phyloP scores from a whole-genome alignment of 1,140 invertebrate genomes.

The Harpegnathos saltator region DNA sequence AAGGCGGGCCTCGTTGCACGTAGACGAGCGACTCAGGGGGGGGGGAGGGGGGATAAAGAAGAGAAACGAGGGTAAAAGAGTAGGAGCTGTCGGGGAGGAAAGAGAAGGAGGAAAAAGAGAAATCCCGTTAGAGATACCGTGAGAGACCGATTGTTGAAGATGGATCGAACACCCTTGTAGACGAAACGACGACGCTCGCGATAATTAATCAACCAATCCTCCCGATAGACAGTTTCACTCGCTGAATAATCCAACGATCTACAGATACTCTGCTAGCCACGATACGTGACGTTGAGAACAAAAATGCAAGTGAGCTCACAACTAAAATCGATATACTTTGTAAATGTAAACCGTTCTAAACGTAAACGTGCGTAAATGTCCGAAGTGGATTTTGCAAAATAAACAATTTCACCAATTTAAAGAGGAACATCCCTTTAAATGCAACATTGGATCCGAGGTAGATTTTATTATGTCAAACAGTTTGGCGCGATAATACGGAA shows the following conservation, averaged over 20 bases:
- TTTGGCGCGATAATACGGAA: too few relatives aligned
- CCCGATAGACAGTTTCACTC: conserved; percentile 21
- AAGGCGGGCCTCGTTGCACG: background rate
- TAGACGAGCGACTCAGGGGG: background rate
- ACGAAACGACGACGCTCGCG: conserved; percentile 27
- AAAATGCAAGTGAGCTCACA: background rate
- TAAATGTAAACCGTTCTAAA: background rate
- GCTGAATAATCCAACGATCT: conserved; percentile 30
- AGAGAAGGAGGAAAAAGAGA: conserved; percentile 14
- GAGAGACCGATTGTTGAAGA: conserved; percentile 43
- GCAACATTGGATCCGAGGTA: too few relatives aligned
- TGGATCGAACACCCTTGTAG: conserved; percentile 44
- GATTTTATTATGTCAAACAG: too few relatives aligned
- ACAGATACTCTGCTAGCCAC: conserved; percentile 4
- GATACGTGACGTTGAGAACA: background rate
- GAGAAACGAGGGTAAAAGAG: conserved; percentile 21
- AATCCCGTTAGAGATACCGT: background rate
- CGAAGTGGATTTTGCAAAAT: too few relatives aligned
- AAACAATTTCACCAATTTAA: too few relatives aligned
- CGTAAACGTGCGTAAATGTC: too few relatives aligned
- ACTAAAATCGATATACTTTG: background rate
- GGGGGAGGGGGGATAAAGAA: conserved; percentile 13
- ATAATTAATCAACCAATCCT: conserved; percentile 55
- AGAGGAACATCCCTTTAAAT: too few relatives aligned
- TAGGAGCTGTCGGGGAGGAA: conserved; percentile 15